Evolutionary conservation across 2,113 vertebrate species (phyloP).

Genomic region (Campylomormyrus numenius): DNA sequence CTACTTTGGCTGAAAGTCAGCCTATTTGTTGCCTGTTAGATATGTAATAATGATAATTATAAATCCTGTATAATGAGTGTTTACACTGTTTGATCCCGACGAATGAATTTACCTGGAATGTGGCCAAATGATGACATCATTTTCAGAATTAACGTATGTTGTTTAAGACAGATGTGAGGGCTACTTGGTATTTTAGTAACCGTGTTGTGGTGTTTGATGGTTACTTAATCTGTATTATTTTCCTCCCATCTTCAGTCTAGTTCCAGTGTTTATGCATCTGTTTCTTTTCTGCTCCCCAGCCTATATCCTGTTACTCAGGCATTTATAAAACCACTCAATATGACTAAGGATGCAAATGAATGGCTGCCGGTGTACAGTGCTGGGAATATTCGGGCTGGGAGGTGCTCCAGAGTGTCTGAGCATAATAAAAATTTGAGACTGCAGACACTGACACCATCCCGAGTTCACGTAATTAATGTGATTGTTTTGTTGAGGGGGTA

Average conservation of each 20-base stretch:
- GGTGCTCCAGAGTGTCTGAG: background rate
- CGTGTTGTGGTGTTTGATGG: background rate
- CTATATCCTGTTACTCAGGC: background rate
- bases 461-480: background rate
- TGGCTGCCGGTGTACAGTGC: background rate
- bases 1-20: background rate
- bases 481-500: background rate
- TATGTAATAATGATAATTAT: background rate
- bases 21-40: background rate
- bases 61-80: background rate
- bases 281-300: background rate
- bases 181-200: background rate
- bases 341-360: background rate
- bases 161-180: background rate
- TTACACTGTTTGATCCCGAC: background rate
- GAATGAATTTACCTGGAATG: background rate
- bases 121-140: background rate
- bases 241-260: background rate
- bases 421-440: background rate
- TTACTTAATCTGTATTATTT: background rate
- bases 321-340: background rate
- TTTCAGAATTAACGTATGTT: background rate
- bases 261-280: background rate
- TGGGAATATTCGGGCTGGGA: background rate
- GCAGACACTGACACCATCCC: background rate